phyloP scores from a whole-genome alignment of 2,797 vertebrate genomes.

The Gymnothorax reevesii region DNA sequence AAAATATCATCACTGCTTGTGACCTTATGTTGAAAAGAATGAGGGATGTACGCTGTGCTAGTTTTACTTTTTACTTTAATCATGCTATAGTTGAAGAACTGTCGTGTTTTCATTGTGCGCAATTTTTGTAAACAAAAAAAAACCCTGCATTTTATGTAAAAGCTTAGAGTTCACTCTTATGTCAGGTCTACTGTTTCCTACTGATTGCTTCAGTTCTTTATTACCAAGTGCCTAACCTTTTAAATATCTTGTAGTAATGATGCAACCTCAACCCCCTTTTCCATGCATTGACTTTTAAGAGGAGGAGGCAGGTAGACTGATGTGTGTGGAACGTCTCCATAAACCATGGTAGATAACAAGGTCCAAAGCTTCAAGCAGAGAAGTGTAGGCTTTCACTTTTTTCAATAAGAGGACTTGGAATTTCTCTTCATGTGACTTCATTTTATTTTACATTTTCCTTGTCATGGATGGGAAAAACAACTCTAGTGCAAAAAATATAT shows the following conservation, averaged over 20 bases:
- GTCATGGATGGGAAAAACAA: constrained; percentile 41
- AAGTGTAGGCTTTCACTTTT: constrained; percentile 46
- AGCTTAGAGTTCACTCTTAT: constrained; percentile 72
- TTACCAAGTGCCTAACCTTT: constrained; percentile 95
- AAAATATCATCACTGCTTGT: constrained; percentile 46
- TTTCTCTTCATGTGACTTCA: constrained; percentile 41
- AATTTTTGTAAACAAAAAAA: constrained; percentile 72
- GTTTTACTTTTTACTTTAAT: constrained; percentile 66
- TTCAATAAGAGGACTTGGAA: constrained; percentile 44
- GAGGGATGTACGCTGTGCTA: constrained; percentile 56
- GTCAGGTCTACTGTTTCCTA: constrained; percentile 78
- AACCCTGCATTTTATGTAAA: constrained; percentile 65
- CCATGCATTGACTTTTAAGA: constrained; percentile 63
- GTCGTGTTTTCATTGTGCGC: constrained; percentile 74
- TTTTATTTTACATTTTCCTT: constrained; percentile 50
- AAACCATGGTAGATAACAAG: constrained; percentile 51
- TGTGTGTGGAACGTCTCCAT: background rate
- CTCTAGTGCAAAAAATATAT: constrained; percentile 39
- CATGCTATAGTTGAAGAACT: constrained; percentile 68
- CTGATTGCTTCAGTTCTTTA: constrained; percentile 79
- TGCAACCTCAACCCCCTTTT: constrained; percentile 73
- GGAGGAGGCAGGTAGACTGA: constrained; percentile 34
- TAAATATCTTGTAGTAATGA: constrained; percentile 79
- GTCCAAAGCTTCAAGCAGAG: constrained; percentile 63
- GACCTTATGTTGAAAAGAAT: constrained; percentile 57